phyloP scores from a whole-genome alignment of 2,797 vertebrate genomes.

The Discoglossus pictus region DNA sequence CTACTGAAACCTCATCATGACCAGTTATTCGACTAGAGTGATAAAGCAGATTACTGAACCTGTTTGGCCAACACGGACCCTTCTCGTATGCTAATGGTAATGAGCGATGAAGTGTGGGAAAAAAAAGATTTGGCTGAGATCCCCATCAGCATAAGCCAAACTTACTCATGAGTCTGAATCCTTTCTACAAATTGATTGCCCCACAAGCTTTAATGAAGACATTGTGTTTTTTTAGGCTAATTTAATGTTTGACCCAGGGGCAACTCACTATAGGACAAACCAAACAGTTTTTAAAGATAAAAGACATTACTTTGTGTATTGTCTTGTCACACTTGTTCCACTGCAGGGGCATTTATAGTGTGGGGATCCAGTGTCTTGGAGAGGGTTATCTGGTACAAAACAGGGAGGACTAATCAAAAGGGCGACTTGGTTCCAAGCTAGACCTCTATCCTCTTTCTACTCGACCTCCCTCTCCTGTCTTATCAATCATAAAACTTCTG shows the following conservation, averaged over 20 bases:
- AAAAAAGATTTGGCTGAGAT: slow-evolving; percentile 21
- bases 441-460: too few relatives aligned
- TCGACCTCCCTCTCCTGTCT: too few relatives aligned
- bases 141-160: neutral
- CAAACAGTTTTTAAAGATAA: slow-evolving; percentile 14
- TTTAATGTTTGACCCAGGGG: neutral
- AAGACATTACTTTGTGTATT: too few relatives aligned
- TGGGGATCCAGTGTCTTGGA: too few relatives aligned
- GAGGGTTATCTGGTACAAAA: too few relatives aligned
- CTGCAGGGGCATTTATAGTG: too few relatives aligned
- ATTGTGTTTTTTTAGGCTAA: neutral
- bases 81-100: slow-evolving; percentile 23
- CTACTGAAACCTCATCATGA: slow-evolving; percentile 10
- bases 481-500: too few relatives aligned
- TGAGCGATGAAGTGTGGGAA: slow-evolving; percentile 1
- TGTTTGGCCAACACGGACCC: slow-evolving; percentile 21
- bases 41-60: slow-evolving; percentile 26
- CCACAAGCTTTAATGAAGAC: slow-evolving; percentile 9
- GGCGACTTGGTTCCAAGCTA: too few relatives aligned
- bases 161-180: slow-evolving; percentile 30
- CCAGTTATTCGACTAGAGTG: neutral
- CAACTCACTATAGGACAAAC: slow-evolving; percentile 6
- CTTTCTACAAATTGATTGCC: slow-evolving; percentile 25
- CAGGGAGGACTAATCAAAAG: too few relatives aligned
- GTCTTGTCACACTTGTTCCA: too few relatives aligned